Conservation (phyloP, 2,888 invertebrate species). For the Leistus spinibarbis region DNA sequence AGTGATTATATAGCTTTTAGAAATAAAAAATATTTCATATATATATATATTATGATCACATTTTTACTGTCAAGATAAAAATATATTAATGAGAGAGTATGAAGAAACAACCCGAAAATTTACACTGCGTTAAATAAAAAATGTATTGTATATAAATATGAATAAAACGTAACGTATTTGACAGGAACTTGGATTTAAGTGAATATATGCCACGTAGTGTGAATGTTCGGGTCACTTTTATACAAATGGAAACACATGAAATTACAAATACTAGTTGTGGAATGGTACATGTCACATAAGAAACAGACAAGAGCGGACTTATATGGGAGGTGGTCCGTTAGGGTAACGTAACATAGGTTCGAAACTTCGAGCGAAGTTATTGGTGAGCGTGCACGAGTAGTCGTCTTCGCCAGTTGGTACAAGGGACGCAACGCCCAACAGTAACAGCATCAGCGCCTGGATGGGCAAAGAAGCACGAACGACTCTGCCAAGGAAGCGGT, state of each 20-base stretch:
- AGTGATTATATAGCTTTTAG: slow-evolving; percentile 15
- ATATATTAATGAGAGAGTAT: not conserved
- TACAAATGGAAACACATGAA: slow-evolving; percentile 30
- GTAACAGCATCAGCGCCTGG: slow-evolving; percentile 89
- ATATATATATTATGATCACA: not conserved
- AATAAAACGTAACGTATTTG: slow-evolving; percentile 3
- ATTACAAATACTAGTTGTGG: slow-evolving; percentile 36
- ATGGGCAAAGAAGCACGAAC: slow-evolving; percentile 91
- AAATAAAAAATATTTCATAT: slow-evolving; percentile 28
- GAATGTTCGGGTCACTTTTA: slow-evolving; percentile 39
- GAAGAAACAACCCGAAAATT: not conserved
- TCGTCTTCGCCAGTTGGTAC: slow-evolving; percentile 88
- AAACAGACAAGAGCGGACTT: slow-evolving; percentile 48
- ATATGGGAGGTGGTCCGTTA: slow-evolving; percentile 92
- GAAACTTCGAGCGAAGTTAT: slow-evolving; percentile 80
- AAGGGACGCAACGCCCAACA: slow-evolving; percentile 91
- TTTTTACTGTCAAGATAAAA: not conserved
- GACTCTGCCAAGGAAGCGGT: slow-evolving; percentile 87
- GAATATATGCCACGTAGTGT: slow-evolving; percentile 24
- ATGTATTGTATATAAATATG: not conserved
- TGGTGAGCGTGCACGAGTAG: slow-evolving; percentile 83
- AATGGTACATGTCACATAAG: slow-evolving; percentile 38
- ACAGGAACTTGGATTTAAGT: slow-evolving; percentile 41
- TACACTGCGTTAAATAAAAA: not conserved
- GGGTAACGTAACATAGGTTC: slow-evolving; percentile 90